Base-by-base conservation (phyloP, 2,888 invertebrate genomes). In the Xestoiulus laeticollis region DNA sequence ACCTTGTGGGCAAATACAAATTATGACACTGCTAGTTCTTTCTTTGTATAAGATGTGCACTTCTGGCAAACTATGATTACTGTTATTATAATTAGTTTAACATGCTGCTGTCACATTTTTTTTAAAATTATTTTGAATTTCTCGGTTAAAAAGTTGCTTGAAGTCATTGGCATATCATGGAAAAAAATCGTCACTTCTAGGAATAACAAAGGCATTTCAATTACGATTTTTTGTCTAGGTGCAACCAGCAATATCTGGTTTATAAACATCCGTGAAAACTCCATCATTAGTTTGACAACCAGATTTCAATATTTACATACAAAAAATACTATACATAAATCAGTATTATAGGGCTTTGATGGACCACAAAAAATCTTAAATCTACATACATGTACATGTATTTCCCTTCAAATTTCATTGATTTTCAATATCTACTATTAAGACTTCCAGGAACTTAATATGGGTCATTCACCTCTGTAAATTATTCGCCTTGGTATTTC, bases 121-220 rank as follows among this genome's bases (percentile, higher is more conserved):
- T 30, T 12, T 30, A 26, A 78, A 59, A 30, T 30, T 30, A 30
- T 30, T 78, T 78, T 30, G 59, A 68, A 78, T 30, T 12, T 30
- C 22, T 22, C 22, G 2, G 78, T 26, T 26, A 1, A 14, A 10
- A 30, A 78, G 78, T 22, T 26, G 14, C 14, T 30, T 12, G 26
- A 26, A 78, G 78, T 78, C 78, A 78, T 78, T 78, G 78, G 78
- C 78, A 78, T 78, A 30, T 12, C 78, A 78, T 30, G 78, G 3
- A 78, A 68, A 78, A 78, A 78, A 26, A 26, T 26, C 78, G 78
- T 12, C 68, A 68, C 78, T 26, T 19, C 8, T 4, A 68, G 22
- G 19, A 68, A 68, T 12, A 78, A 3, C 30, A 78, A 22, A 30
- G 12, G 78, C 26, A 78, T 78, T 78, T 78, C 10, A 78, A 78